Base-by-base conservation (phyloP, 2,113 vertebrate species). In the Paracanthobrama guichenoti region DNA sequence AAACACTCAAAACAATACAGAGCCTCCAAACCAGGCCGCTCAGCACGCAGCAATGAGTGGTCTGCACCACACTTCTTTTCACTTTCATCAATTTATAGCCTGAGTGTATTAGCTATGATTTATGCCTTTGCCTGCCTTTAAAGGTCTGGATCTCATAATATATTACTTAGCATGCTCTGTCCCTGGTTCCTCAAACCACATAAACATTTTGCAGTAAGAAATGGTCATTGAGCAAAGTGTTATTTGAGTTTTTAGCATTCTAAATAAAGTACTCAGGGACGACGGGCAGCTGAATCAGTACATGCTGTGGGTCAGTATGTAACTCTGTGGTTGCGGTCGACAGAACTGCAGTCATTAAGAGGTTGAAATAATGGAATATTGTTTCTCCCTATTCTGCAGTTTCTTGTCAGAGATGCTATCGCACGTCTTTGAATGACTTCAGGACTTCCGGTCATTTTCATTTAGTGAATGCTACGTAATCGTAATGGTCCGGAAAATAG, bases 281-380 rank as follows among this genome's bases (percentile, higher is more conserved):
- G 46, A 48, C 60, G 46, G 66, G 82, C 86, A 83, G 79, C 79
- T 50, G 76, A 28, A 77, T 81, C 57, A 81, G 85, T 86, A 79
- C 76, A 84, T 84, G 87, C 81, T 83, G 83, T 78, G 82, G 83
- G 86, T 89, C 87, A 86, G 60, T 67, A 75, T 67, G 67, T 79
- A 84, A 87, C 76, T 85, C 55, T 80, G 82, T 74, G 86, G 80
- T 85, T 88, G 81, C 42, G 57, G 85, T 84, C 57, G 50, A 85
- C 83, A 85, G 85, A 86, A 86, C 81, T 69, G 46, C 84, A 87
- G 84, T 86, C 81, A 82, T 89, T 87, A 80, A 88, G 88, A 84
- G 87, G 84, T 44, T 42, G 72, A 88, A 90, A 91, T 89, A 91
- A 91, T 89, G 86, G 42, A 78, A 85, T 81, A 88, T 89, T 90